phyloP scores from a whole-genome alignment of 2,888 invertebrate species.

The Aspidiotus destructor region DNA sequence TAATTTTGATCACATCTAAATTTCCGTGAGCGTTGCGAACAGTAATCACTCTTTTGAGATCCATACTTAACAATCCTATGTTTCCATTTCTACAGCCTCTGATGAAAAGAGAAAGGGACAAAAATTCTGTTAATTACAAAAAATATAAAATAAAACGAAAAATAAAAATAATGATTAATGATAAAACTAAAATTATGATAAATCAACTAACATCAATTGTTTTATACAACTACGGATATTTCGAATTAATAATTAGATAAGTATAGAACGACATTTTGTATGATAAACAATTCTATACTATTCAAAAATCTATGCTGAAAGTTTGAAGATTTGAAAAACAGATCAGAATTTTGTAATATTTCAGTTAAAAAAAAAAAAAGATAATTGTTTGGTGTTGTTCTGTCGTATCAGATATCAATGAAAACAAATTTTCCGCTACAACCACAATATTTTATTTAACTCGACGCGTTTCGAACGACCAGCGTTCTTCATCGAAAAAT shows the following conservation, averaged over 20 bases:
- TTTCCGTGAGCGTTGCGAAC: conserved; percentile 7
- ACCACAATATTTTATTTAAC: no score
- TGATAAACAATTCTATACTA: not conserved
- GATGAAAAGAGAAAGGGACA: not conserved
- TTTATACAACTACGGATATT: not conserved
- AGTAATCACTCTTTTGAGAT: not conserved
- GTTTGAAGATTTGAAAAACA: not conserved
- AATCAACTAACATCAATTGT: not conserved
- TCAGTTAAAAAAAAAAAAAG: no score
- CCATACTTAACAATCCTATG: not conserved
- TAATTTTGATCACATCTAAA: conserved; percentile 14
- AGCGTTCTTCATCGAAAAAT: no score
- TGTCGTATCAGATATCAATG: no score
- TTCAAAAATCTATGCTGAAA: not conserved
- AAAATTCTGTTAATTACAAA: not conserved
- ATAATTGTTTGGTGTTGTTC: no score
- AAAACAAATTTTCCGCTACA: no score
- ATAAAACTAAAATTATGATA: not conserved
- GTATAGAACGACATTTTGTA: not conserved
- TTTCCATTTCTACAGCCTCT: conserved; percentile 17
- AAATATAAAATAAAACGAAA: no score
- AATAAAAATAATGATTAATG: not conserved
- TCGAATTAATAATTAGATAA: not conserved
- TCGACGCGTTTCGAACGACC: no score
- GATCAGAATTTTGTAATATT: no score